Base-by-base conservation (phyloP, 2,888 invertebrate genomes). In the Eretmocerus hayati region DNA sequence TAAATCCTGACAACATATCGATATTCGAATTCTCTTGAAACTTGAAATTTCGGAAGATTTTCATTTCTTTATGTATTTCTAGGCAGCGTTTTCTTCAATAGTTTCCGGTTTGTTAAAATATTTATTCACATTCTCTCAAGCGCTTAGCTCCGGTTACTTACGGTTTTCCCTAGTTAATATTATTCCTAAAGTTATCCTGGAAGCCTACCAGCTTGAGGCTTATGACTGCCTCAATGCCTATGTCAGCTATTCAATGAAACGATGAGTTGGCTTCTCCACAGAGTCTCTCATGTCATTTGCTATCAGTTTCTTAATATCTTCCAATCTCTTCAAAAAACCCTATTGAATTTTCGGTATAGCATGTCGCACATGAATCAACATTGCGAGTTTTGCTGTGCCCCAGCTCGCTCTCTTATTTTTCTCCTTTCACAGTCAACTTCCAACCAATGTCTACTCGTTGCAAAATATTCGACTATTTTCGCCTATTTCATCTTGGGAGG, bases 401-500 rank as follows among this genome's bases (percentile, higher is more conserved):
- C 51, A 52, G 49, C 49, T 55, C 53, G 52, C 52, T 47, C 51
- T 37, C n/a, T 38, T 42, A 6, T 35, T 39, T 18, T 21, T 39
- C 21, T 53, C 40, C 46, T 44, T 46, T 52, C 46, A 45, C 48
- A 51, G 39, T 56, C 54, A 50, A 54, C 54, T 52, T 23, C 52
- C 56, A 53, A 58, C 58, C 65, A 61, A 59, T 64, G 61, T 63
- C 65, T 68, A 68, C 63, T 68, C 67, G 62, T 69, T 70, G 70
- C 68, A 71, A 71, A 71, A 71, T 69, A 71, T 67, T 66, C 59
- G 66, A 63, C 69, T 70, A 67, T 64, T 65, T 66, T 70, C 66
- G 62, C 63, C 62, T 62, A 67, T 66, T 64, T 64, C 64, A 62
- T 59, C 60, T 58, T 64, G 63, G 58, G 8, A 65, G 62, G 65